A percentile compares a stretch with the other conserved stretches of the same genome.
phyloP scores from a whole-genome alignment of 30 jellyfish, hydroid and myxozoan genomes.

The Aurelia sp. region DNA sequence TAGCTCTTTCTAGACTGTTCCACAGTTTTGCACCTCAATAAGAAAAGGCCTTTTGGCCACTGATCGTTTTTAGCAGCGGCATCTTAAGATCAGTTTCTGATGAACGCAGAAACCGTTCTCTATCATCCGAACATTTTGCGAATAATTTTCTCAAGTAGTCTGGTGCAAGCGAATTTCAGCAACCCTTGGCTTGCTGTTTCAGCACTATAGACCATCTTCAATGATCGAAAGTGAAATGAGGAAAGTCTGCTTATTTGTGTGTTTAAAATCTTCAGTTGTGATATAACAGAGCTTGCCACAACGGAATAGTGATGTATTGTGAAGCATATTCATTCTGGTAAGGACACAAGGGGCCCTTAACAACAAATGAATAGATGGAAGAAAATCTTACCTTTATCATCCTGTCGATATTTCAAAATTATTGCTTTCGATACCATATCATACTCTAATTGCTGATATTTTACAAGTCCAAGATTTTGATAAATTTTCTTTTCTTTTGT shows the following conservation, averaged over 20 bases:
- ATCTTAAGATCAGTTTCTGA: too few species aligned
- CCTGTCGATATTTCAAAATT: constrained; percentile 65
- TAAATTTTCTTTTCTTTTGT: constrained; percentile 12
- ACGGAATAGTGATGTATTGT: too few species aligned
- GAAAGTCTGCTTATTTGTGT: constrained; percentile 36
- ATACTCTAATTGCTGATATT: constrained; percentile 46
- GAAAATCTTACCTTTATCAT: constrained; percentile 22
- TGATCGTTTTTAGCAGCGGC: too few species aligned
- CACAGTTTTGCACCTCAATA: too few species aligned
- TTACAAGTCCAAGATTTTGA: constrained; percentile 48
- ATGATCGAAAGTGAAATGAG: neutral
- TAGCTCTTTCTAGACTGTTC: too few species aligned
- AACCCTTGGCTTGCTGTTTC: constrained; percentile 1
- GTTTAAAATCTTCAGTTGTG: neutral
- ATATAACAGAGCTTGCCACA: neutral
- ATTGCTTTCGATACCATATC: constrained; percentile 23
- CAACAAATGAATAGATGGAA: neutral
- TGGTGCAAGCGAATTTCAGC: too few species aligned
- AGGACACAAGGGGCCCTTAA: too few species aligned
- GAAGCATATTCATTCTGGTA: too few species aligned
- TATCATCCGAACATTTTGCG: too few species aligned
- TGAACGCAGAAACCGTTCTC: too few species aligned
- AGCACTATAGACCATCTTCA: constrained; percentile 4
- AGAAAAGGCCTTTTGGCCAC: too few species aligned
- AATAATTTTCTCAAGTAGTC: too few species aligned